Conservation (phyloP, 2,888 invertebrate species). For the Acleris emargana region DNA sequence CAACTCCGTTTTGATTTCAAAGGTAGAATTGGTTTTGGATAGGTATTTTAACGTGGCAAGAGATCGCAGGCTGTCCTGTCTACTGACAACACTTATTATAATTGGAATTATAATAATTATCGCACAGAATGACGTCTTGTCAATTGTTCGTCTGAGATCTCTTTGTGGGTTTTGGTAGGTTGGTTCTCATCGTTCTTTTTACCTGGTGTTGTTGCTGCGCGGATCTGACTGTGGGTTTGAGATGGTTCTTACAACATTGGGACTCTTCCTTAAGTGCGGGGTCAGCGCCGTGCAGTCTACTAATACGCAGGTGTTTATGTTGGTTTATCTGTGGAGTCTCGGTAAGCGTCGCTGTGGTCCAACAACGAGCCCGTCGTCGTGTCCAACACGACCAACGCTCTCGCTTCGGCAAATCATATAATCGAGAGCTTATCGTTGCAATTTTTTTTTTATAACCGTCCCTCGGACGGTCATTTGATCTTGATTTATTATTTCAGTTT, state of each 20-base stretch:
- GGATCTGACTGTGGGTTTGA: not conserved
- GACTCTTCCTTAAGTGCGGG: not conserved
- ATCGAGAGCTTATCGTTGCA: slow-evolving; percentile 7
- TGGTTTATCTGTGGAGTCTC: slow-evolving; percentile 4
- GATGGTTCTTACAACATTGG: not conserved
- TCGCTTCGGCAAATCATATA: not conserved
- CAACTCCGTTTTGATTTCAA: slow-evolving; percentile 64
- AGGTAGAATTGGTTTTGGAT: slow-evolving; percentile 43
- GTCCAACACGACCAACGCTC: not conserved
- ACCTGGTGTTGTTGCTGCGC: not conserved
- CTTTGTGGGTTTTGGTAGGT: slow-evolving; percentile 45
- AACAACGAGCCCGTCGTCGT: not conserved
- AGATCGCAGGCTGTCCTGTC: slow-evolving; percentile 48
- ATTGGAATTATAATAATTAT: slow-evolving; percentile 45
- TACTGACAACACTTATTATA: slow-evolving; percentile 34
- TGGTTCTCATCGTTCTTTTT: slow-evolving; percentile 20
- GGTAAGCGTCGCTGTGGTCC: not conserved
- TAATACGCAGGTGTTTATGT: not conserved
- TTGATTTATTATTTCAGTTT: slow-evolving; percentile 12
- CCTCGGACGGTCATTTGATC: slow-evolving; percentile 20
- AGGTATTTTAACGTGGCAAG: slow-evolving; percentile 52
- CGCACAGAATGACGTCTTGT: slow-evolving; percentile 47
- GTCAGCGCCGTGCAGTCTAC: not conserved
- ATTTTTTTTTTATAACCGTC: slow-evolving; percentile 5
- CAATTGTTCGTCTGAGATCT: slow-evolving; percentile 49